A percentile compares a stretch with the other conserved stretches of the same genome.
Evolutionary conservation across 2,797 vertebrate species (phyloP).

Genomic region (Neosilurus hyrtlii): DNA sequence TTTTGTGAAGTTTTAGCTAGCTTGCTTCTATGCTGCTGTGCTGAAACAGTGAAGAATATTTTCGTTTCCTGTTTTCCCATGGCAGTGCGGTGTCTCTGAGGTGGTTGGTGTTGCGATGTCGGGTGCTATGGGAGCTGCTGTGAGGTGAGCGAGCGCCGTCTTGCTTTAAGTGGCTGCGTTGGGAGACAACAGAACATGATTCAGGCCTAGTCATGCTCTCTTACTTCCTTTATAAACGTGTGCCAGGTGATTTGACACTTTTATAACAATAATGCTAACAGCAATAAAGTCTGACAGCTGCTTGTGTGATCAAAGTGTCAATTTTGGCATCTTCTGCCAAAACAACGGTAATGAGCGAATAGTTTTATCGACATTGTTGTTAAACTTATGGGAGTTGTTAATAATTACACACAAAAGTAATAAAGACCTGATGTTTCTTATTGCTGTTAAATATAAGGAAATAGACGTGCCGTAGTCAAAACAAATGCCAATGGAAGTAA

Average conservation of each 20-base stretch:
- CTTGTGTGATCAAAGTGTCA: slow-evolving; percentile 14
- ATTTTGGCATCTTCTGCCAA: not conserved
- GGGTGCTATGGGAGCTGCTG: slow-evolving; percentile 73
- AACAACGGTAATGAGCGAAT: not conserved
- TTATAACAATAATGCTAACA: slow-evolving; percentile 31
- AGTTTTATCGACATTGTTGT: not conserved
- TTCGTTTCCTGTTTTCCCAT: slow-evolving; percentile 40
- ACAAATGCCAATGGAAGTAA: not conserved
- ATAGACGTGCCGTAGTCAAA: not conserved
- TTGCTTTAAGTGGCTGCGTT: slow-evolving; percentile 1
- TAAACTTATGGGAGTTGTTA: not conserved
- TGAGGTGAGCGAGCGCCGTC: slow-evolving; percentile 72
- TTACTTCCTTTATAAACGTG: not conserved
- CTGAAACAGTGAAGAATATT: slow-evolving; percentile 4
- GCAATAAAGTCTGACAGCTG: slow-evolving; percentile 20
- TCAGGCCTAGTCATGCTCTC: not conserved
- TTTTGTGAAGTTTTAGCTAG: not conserved
- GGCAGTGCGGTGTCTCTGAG: slow-evolving; percentile 57
- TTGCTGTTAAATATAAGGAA: not conserved
- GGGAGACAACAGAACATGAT: not conserved
- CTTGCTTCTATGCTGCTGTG: not conserved
- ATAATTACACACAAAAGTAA: not conserved
- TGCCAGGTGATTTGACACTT: slow-evolving; percentile 37
- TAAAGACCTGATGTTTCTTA: not conserved
- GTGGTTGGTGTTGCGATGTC: slow-evolving; percentile 56